Evolutionary conservation across 1,140 invertebrate species (phyloP), one percentile per base, ranked within the genome.

Genomic region (Sweltsa coloradensis): DNA sequence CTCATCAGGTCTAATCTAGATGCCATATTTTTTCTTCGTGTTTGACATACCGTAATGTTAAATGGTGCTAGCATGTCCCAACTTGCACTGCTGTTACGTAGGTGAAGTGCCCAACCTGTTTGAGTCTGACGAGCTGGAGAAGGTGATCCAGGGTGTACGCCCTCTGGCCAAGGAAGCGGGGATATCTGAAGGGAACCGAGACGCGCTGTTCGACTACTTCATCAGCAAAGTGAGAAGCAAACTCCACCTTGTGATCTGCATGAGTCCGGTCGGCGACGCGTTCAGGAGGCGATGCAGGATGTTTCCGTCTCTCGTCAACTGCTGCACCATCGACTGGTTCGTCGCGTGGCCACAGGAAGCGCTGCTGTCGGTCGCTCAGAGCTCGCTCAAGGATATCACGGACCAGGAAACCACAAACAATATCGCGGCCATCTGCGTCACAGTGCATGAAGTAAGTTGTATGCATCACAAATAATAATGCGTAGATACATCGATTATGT

Each of bases 251-350:
- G 85, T 89, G 37, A 74, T 91, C 13, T 89, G 85, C 36, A 90
- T 91, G 87, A 90, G 86, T 69, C 88, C 81, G 3, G 84, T 90
- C 23, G 87, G 87, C 1, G 85, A 86, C 61, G 75, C 83, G 1
- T 93, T 92, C 61, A 73, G 83, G 29, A 67, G 79, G 6, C 69
- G 83, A 4, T 85, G 82, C 54, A 72, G 82, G 37, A 85, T 90
- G 75, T 95, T 93, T 62, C 90, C 91, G 1, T 92, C 89, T 0
- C 67, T 95, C 31, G 85, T 94, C 0, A 94, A 93, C 58, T 93
- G 88, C 60, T 93, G 89, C 55, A 93, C 89, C 0, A 93, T 95
- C 45, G 87, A 94, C 62, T 94, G 89, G 88, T 93, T 91, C 63
- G 81, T 75, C 49, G 84, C 85, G 51, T 94, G 90, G 90, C 89